phyloP scores from a whole-genome alignment of 2,113 vertebrate species.

The Chionis minor region DNA sequence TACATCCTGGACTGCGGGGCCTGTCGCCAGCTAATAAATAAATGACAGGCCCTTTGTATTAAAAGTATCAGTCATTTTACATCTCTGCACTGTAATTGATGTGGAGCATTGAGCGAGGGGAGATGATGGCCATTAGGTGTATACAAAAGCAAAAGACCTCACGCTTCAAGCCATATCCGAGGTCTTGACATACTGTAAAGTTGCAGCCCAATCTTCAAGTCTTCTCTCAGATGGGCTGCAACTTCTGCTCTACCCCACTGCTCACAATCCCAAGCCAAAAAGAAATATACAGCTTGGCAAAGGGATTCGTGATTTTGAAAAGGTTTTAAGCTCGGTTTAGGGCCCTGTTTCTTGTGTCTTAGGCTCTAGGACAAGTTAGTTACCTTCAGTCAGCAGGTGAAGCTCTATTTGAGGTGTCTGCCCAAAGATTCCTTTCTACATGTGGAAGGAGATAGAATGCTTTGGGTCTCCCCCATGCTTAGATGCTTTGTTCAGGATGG shows the following conservation, averaged over 20 bases:
- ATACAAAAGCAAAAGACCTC: background rate
- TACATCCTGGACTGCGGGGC: slow-evolving; percentile 75
- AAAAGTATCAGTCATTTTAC: slow-evolving; percentile 81
- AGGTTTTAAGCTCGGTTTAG: background rate
- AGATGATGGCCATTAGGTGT: background rate
- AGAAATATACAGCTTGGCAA: background rate
- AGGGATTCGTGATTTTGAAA: background rate
- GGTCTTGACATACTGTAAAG: background rate
- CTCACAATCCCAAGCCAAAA: background rate
- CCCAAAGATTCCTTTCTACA: background rate
- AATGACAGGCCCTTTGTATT: slow-evolving; percentile 85
- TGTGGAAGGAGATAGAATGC: background rate
- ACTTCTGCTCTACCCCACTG: background rate
- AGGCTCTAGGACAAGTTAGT: background rate
- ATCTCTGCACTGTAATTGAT: slow-evolving; percentile 70
- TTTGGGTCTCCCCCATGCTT: background rate
- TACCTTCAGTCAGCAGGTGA: background rate
- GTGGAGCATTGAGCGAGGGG: background rate
- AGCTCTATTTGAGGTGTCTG: background rate
- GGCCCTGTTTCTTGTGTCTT: background rate
- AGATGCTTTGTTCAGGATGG: background rate
- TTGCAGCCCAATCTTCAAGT: background rate
- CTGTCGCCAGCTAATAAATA: slow-evolving; percentile 88
- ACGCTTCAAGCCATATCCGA: background rate
- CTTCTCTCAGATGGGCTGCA: background rate